Evolutionary conservation across 2,113 vertebrate genomes (phyloP).

Genomic region (Chionomys nivalis): DNA sequence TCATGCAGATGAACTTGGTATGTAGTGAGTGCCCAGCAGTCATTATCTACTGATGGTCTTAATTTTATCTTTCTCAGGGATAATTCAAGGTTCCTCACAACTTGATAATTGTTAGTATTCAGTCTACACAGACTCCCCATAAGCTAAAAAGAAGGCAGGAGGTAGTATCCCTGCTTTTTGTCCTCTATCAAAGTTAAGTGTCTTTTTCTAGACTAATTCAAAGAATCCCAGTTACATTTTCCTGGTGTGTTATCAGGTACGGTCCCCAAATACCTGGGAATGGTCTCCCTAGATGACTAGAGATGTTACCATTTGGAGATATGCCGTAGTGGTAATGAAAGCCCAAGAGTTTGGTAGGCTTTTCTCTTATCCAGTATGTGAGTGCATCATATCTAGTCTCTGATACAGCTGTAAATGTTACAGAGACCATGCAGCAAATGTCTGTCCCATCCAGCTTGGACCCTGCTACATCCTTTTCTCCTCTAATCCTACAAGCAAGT

Average conservation of each 20-base stretch:
- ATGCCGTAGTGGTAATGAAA: no score
- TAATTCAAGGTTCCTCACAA: rapidly evolving
- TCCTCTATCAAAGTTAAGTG: no score
- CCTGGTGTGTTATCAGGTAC: not conserved
- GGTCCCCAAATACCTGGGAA: not conserved
- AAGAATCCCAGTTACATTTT: rapidly evolving
- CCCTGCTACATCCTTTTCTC: not conserved
- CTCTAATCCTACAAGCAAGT: not conserved
- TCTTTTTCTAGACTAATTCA: not conserved
- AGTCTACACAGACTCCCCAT: not conserved
- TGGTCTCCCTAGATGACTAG: not conserved
- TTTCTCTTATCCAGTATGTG: not conserved
- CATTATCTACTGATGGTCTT: rapidly evolving
- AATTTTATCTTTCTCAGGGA: not conserved
- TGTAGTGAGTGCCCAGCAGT: rapidly evolving
- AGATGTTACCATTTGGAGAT: not conserved
- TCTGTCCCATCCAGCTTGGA: not conserved
- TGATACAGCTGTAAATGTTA: not conserved
- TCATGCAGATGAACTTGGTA: not conserved
- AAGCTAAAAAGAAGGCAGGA: not conserved
- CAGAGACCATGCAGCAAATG: rapidly evolving
- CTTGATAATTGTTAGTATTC: not conserved
- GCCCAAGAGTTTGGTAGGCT: not conserved
- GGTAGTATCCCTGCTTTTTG: rapidly evolving
- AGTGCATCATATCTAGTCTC: rapidly evolving